Evolutionary conservation across 2,113 vertebrate species (phyloP).

Genomic region (Isurus oxyrinchus): DNA sequence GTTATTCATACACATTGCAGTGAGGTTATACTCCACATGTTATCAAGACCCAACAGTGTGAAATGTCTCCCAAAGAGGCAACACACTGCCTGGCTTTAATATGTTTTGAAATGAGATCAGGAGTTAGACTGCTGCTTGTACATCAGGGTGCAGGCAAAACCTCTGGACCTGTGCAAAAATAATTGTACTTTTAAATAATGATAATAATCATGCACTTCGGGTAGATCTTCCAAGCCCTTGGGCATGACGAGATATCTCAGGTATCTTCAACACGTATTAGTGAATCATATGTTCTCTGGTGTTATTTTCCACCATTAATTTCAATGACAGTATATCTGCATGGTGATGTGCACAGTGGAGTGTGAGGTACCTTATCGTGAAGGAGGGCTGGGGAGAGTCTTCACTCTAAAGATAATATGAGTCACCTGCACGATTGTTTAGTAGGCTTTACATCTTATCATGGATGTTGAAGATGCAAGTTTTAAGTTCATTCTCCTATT

Average conservation of each 20-base stretch:
- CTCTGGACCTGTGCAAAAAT: background rate
- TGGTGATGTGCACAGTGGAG: background rate
- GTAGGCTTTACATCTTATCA: background rate
- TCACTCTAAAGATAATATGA: background rate
- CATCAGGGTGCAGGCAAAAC: background rate
- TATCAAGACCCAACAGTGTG: background rate
- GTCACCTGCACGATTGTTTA: background rate
- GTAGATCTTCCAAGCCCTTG: background rate
- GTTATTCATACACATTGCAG: background rate
- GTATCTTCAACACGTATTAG: background rate
- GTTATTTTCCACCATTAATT: background rate
- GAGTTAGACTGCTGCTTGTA: background rate
- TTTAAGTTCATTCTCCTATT: background rate
- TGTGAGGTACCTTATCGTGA: background rate
- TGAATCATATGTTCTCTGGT: background rate
- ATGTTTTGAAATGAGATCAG: background rate
- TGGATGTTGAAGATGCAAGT: background rate
- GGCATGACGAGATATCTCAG: background rate
- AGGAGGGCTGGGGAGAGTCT: background rate
- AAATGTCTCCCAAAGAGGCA: background rate
- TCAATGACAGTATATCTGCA: background rate
- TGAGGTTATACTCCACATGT: background rate
- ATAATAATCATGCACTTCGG: background rate
- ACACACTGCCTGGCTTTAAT: background rate
- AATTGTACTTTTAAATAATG: background rate